Evolutionary conservation across 2,888 invertebrate species (phyloP).

Genomic region (Zygothrica quintamaculata): DNA sequence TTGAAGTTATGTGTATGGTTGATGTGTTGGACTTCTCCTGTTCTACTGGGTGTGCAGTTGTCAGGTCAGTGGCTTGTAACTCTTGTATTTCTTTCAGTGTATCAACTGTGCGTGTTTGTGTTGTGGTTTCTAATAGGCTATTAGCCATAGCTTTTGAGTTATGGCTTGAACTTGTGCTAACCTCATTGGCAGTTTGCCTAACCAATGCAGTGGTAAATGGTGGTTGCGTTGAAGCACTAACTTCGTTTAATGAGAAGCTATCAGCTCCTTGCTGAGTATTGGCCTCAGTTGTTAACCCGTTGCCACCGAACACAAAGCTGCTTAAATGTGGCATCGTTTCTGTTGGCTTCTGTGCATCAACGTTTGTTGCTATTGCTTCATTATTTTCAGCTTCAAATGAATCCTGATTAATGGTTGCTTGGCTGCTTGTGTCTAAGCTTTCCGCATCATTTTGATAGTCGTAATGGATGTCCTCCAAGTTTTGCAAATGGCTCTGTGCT

Average conservation of each 20-base stretch:
- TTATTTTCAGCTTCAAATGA: constrained; percentile 13
- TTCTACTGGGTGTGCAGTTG: neutral
- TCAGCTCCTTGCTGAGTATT: constrained; percentile 26
- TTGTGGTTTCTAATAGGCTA: constrained; percentile 15
- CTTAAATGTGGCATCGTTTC: constrained; percentile 23
- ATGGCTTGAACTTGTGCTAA: constrained; percentile 31
- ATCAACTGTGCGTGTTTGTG: constrained; percentile 12
- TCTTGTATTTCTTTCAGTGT: constrained; percentile 16
- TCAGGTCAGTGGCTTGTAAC: neutral
- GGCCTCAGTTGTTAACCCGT: constrained; percentile 56
- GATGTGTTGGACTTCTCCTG: neutral
- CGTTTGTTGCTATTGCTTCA: constrained; percentile 38
- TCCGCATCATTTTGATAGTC: constrained; percentile 43
- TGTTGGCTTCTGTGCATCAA: constrained; percentile 20
- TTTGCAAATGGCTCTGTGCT: constrained; percentile 19
- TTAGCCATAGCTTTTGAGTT: constrained; percentile 27
- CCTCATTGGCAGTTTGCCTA: constrained; percentile 32
- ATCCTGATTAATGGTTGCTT: constrained; percentile 51
- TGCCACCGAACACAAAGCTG: constrained; percentile 40
- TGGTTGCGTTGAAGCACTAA: constrained; percentile 18
- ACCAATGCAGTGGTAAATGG: constrained; percentile 27
- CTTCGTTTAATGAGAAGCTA: constrained; percentile 28
- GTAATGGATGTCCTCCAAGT: constrained; percentile 44
- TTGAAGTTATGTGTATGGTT: neutral
- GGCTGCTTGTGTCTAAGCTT: constrained; percentile 8